Percentiles rank a stretch among this genome's conserved stretches.
phyloP scores from a whole-genome alignment of 1,140 invertebrate species.

The Aplysia californica region DNA sequence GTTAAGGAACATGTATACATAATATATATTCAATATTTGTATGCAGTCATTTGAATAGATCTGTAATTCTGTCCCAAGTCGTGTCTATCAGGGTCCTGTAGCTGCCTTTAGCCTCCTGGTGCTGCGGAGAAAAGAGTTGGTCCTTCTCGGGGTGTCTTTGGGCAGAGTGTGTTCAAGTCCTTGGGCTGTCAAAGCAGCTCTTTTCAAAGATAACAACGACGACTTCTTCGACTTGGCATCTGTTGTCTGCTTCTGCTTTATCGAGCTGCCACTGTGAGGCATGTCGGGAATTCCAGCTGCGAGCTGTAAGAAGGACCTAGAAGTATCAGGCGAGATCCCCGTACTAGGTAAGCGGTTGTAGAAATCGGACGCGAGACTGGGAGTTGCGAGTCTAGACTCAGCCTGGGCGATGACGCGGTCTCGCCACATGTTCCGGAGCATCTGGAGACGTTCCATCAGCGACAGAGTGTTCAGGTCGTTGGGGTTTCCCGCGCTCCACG shows the following conservation, averaged over 20 bases:
- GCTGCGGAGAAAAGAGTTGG: not conserved
- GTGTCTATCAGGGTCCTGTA: too few relatives aligned
- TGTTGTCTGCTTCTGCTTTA: not conserved
- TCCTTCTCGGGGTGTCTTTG: too few relatives aligned
- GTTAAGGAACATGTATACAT: too few relatives aligned
- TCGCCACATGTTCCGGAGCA: slow-evolving; percentile 5
- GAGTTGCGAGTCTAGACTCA: not conserved
- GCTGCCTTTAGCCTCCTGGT: not conserved
- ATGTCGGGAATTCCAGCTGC: not conserved
- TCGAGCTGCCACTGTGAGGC: not conserved
- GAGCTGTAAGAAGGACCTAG: not conserved
- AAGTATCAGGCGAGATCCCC: slow-evolving; percentile 5
- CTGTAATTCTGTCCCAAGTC: too few relatives aligned
- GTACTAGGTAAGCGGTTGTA: not conserved
- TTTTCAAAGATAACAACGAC: too few relatives aligned
- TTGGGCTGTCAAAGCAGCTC: too few relatives aligned
- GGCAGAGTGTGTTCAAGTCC: too few relatives aligned
- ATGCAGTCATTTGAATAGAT: too few relatives aligned
- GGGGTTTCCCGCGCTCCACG: not conserved
- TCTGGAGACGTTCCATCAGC: slow-evolving; percentile 1
- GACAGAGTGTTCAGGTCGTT: slow-evolving; percentile 5
- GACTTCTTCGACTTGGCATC: not conserved
- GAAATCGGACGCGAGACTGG: not conserved
- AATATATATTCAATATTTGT: too few relatives aligned
- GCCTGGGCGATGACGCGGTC: not conserved